phyloP scores from a whole-genome alignment of 92 coral and sea anemone genomes.

The Porites divaricata region DNA sequence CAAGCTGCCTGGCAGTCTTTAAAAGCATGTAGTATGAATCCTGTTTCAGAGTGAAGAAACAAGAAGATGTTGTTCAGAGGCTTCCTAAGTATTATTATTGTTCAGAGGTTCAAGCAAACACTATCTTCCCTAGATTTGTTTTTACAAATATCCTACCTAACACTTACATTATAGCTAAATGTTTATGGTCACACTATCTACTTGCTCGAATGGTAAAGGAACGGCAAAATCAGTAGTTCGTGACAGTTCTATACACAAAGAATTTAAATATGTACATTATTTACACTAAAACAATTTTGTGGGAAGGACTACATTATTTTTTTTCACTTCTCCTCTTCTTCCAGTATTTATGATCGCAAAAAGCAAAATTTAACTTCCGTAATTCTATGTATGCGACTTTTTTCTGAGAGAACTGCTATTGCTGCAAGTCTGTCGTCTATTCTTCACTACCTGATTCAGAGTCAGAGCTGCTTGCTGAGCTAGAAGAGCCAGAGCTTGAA shows the following conservation, averaged over 20 bases:
- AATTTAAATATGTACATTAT: constrained; percentile 32
- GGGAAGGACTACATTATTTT: background rate
- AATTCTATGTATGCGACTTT: background rate
- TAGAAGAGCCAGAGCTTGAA: constrained; percentile 96
- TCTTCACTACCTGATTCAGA: constrained; percentile 99
- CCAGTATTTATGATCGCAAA: background rate
- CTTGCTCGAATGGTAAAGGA: background rate
- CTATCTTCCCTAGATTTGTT: background rate
- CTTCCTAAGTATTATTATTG: background rate
- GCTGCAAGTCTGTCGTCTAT: constrained; percentile 53
- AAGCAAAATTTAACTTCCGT: background rate
- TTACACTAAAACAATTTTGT: constrained; percentile 28
- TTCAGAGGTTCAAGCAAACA: background rate
- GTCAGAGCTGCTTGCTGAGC: constrained; percentile 99
- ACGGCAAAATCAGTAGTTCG: constrained; percentile 11
- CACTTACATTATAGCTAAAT: background rate
- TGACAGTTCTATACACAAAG: background rate
- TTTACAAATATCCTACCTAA: constrained; percentile 13
- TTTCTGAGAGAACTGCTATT: constrained; percentile 5
- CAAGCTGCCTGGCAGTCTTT: constrained; percentile 24
- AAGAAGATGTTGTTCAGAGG: background rate
- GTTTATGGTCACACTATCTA: constrained; percentile 8
- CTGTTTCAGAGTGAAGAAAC: background rate
- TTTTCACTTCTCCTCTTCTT: background rate
- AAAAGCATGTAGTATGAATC: background rate